Evolutionary conservation across 2,888 invertebrate genomes (phyloP).

Genomic region (Agrenia bidenticulata): DNA sequence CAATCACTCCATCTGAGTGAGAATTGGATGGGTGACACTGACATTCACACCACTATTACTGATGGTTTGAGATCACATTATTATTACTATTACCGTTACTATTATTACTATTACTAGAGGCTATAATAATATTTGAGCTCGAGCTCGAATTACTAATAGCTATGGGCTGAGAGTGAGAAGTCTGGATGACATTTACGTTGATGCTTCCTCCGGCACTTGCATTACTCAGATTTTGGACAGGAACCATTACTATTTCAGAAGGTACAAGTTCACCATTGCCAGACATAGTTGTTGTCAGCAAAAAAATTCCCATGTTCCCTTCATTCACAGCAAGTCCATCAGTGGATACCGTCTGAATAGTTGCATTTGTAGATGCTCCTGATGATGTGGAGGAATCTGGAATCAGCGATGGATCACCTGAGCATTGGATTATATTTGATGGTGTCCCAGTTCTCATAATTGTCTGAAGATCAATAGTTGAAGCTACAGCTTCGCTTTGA

Average conservation of each 20-base stretch:
- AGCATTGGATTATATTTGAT: not conserved
- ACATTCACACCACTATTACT: conserved; percentile 15
- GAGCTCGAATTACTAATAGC: conserved; percentile 2
- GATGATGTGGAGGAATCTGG: conserved; percentile 25
- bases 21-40: conserved; percentile 36
- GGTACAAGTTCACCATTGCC: conserved; percentile 38
- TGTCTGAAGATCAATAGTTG: not conserved
- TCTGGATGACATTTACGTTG: conserved; percentile 10
- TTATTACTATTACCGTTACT: conserved; percentile 32
- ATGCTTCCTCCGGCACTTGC: not conserved
- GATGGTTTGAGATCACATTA: conserved; percentile 43
- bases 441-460: not conserved
- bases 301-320: conserved; percentile 45
- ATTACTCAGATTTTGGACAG: conserved; percentile 31
- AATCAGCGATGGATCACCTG: not conserved
- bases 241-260: conserved; percentile 41
- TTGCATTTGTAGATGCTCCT: conserved; percentile 16
- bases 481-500: conserved; percentile 12
- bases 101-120: conserved; percentile 26
- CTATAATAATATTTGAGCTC: conserved; percentile 14
- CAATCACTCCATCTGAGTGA: conserved; percentile 34
- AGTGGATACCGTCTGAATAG: conserved; percentile 27
- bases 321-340: conserved; percentile 32
- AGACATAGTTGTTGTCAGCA: conserved; percentile 39
- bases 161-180: conserved; percentile 7